phyloP scores from a whole-genome alignment of 2,888 invertebrate species.

The Cyclophora albipunctata region DNA sequence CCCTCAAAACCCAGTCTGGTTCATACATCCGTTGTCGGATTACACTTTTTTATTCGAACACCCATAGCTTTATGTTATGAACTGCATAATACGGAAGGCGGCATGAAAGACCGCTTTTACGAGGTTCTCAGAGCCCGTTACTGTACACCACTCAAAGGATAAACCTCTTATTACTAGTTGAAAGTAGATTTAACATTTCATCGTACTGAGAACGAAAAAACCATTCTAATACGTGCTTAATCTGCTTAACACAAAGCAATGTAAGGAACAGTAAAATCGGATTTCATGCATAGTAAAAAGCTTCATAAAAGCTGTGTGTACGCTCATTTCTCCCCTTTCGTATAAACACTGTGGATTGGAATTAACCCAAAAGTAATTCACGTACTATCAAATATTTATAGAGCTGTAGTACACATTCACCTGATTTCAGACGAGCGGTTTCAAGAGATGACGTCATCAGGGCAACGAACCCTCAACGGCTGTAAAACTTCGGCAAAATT shows the following conservation, averaged over 20 bases:
- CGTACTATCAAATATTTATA: no score
- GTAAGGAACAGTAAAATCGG: no score
- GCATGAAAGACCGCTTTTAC: slow-evolving; percentile 66
- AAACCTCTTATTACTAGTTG: slow-evolving; percentile 41
- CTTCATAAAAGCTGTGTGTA: no score
- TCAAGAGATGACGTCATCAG: slow-evolving; percentile 47
- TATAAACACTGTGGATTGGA: no score
- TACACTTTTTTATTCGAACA: slow-evolving; percentile 32
- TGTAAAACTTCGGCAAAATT: slow-evolving; percentile 57
- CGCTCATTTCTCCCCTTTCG: no score
- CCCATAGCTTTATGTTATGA: slow-evolving; percentile 35
- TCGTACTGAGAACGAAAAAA: no score
- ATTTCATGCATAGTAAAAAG: no score
- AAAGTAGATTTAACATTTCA: slow-evolving; percentile 52
- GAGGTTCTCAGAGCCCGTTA: slow-evolving; percentile 53
- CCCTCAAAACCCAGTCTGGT: slow-evolving; percentile 37
- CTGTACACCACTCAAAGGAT: slow-evolving; percentile 38
- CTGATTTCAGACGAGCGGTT: slow-evolving; percentile 32
- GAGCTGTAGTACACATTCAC: slow-evolving; percentile 9
- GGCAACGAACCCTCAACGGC: slow-evolving; percentile 44
- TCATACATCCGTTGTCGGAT: slow-evolving; percentile 42
- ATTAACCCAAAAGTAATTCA: no score
- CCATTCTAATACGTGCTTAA: no score
- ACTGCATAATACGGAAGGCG: slow-evolving; percentile 47
- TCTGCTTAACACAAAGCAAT: no score